Base-by-base conservation (phyloP, 2,888 invertebrate species). In the Odontocerum albicorne region DNA sequence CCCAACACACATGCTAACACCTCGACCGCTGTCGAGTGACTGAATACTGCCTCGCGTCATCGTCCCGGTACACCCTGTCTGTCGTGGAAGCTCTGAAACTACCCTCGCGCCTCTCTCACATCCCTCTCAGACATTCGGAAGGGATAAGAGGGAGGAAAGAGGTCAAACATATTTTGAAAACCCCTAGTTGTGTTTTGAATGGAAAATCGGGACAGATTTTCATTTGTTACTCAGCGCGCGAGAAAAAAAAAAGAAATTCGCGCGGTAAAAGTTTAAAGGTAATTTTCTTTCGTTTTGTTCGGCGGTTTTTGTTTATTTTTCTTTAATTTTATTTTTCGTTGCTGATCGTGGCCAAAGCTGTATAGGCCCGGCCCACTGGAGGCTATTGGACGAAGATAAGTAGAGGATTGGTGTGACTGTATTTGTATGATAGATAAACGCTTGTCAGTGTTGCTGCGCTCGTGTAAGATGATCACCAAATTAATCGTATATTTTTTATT, bases 11-110 rank as follows among this genome's bases (percentile, higher is more conserved):
- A 77, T 78, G 68, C 76, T 71, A 67, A 69, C 80, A 67, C 69
- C 77, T 78, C 80, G 80, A 75, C 81, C 75, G 80, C 75, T 82
- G 81, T 78, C 81, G 80, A 80, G 80, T 74, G 77, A 83, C 83
- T 83, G 71, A 45, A 38, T 44, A 39, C 22, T 52, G 36, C 46
- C 46, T 75, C 75, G 44, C 55, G 45, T 19, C 36, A 42, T 27
- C 22, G 40, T 31, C 40, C 36, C 40, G 19, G 32, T 55, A 56
- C 58, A 60, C 57, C 59, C 77, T 75, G 75, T 74, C 74, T 68
- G 72, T 22, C 53, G 75, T 35, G 16, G 38, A 13, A 8, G 38
- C 35, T 38, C 43, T 44, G 42, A 42, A 49, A 56, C 60, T 45
- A 46, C 60, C 55, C 60, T 46, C 35, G 27, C 51, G 22, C 16